phyloP scores from a whole-genome alignment of 2,797 vertebrate genomes.

The Trachops cirrhosus region DNA sequence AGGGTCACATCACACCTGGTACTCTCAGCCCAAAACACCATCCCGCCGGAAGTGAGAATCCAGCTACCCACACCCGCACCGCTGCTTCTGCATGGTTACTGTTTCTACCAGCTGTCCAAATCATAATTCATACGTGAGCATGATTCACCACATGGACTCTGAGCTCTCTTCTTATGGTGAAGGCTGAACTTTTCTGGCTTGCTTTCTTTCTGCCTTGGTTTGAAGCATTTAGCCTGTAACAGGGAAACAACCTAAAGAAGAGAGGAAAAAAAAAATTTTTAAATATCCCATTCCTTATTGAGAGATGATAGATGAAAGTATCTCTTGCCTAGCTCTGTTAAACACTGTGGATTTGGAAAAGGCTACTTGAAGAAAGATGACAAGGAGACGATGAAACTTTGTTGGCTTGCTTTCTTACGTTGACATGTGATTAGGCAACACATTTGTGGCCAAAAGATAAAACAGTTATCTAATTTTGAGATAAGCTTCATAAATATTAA shows the following conservation, averaged over 20 bases:
- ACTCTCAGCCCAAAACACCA: background rate
- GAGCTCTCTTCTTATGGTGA: background rate
- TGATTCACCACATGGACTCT: background rate
- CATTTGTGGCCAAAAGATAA: slow-evolving; percentile 8
- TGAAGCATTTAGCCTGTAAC: background rate
- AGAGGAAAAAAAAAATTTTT: background rate
- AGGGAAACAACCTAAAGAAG: background rate
- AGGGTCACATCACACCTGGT: background rate
- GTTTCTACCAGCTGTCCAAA: background rate
- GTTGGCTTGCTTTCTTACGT: background rate
- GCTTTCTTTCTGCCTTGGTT: background rate
- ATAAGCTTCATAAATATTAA: slow-evolving; percentile 78
- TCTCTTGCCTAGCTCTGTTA: background rate
- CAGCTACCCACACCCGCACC: background rate
- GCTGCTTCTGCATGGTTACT: background rate
- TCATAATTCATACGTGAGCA: background rate
- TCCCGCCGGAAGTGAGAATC: background rate
- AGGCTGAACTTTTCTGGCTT: background rate
- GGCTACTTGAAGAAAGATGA: background rate
- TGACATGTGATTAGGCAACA: slow-evolving; percentile 35
- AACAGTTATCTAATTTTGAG: slow-evolving; percentile 50
- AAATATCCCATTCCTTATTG: background rate
- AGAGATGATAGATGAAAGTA: background rate
- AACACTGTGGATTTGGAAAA: background rate
- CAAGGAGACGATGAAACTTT: background rate